These are phyloP conservation scores for Brachystomella parvula DNA, from an alignment of 1,140 invertebrate species.

Conservation along the genomic window DNA sequence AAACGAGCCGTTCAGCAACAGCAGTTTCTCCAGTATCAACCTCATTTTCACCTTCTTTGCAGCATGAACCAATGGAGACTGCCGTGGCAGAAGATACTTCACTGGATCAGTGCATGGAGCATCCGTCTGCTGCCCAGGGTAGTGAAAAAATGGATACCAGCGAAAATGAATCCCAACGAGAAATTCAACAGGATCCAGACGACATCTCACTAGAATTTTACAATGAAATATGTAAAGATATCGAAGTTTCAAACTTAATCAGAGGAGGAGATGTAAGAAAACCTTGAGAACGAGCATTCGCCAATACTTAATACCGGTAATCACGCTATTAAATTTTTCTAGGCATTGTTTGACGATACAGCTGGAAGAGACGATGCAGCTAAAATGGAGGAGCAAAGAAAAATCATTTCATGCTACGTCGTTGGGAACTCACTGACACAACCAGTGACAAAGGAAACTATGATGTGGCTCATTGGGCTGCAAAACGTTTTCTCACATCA, in stretches of 20 bases:
- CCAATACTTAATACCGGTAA: too few relatives aligned
- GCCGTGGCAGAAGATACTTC: constrained; percentile 28
- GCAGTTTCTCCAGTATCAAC: constrained; percentile 34
- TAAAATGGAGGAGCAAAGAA: constrained; percentile 76
- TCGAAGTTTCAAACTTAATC: constrained; percentile 67
- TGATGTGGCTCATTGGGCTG: constrained; percentile 85
- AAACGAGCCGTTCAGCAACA: constrained; percentile 17
- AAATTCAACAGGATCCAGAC: constrained; percentile 2
- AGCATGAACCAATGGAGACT: constrained; percentile 34
- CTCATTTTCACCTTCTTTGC: constrained; percentile 20
- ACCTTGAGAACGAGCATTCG: constrained; percentile 18
- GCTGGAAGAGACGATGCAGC: constrained; percentile 83
- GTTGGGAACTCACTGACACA: constrained; percentile 85
- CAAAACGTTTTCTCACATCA: constrained; percentile 95
- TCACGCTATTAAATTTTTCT: background rate
- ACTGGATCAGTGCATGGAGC: constrained; percentile 23
- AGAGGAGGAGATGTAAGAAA: constrained; percentile 63
- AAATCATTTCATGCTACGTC: constrained; percentile 87
- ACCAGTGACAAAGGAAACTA: constrained; percentile 77
- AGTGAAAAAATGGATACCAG: constrained; percentile 3
- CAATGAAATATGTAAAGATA: constrained; percentile 25
- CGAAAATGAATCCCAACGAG: too few relatives aligned
- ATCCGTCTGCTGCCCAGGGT: constrained; percentile 19
- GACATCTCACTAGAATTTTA: constrained; percentile 20
- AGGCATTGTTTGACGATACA: constrained; percentile 69